Evolutionary conservation across 2,797 vertebrate species (phyloP).

Genomic region (Darevskia nairensis): DNA sequence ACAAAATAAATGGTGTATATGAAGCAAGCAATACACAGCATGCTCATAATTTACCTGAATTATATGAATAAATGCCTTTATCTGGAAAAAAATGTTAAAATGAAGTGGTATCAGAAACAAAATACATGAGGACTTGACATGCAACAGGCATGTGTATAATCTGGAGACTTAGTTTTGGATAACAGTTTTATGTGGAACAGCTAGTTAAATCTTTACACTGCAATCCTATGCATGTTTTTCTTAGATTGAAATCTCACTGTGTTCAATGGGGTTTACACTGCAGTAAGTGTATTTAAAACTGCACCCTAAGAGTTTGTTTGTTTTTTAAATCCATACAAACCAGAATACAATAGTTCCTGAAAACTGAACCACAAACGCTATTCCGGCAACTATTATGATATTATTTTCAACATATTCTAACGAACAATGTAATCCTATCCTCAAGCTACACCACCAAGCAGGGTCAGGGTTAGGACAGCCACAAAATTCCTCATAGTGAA

Average conservation of each 20-base stretch:
- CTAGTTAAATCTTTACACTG: not conserved
- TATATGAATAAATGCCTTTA: conserved; percentile 92
- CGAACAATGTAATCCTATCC: not conserved
- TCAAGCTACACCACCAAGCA: too few relatives aligned
- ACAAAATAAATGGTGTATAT: conserved; percentile 60
- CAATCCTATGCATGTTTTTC: conserved; percentile 8
- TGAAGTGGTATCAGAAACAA: conserved; percentile 79
- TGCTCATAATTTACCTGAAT: conserved; percentile 92
- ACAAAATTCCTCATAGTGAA: too few relatives aligned
- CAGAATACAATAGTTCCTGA: conserved; percentile 3
- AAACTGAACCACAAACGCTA: conserved; percentile 58
- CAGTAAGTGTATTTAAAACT: not conserved
- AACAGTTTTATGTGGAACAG: conserved; percentile 22
- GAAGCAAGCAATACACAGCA: conserved; percentile 74
- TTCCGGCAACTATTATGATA: not conserved
- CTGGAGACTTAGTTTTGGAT: conserved; percentile 39
- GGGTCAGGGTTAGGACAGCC: too few relatives aligned
- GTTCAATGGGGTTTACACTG: not conserved
- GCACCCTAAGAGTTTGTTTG: not conserved
- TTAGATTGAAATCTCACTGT: not conserved
- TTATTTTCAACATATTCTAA: not conserved
- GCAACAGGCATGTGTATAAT: conserved; percentile 68
- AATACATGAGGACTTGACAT: conserved; percentile 67
- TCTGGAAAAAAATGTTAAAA: conserved; percentile 90
- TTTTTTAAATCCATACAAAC: conserved; percentile 21